These are phyloP conservation scores for Nymphalis io DNA, from an alignment of 1,140 invertebrate species.

Conservation along the genomic window DNA sequence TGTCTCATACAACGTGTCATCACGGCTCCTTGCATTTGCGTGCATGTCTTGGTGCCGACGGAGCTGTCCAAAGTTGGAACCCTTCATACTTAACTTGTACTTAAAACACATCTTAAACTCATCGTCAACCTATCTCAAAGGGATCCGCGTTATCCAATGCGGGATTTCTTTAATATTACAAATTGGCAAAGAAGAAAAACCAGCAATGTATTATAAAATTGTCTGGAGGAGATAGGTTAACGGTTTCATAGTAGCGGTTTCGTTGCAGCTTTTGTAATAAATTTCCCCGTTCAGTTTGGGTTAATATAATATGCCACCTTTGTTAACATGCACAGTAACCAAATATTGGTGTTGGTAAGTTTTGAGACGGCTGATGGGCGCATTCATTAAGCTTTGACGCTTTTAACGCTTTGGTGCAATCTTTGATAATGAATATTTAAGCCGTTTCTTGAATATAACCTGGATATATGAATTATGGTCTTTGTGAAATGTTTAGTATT, in stretches of 20 bases:
- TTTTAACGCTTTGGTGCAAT: conserved; percentile 13
- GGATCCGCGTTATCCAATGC: conserved; percentile 25
- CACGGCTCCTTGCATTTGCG: conserved; percentile 40
- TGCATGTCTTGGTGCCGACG: conserved; percentile 40
- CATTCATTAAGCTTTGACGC: conserved; percentile 42
- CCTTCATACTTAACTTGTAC: conserved; percentile 52
- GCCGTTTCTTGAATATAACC: not conserved
- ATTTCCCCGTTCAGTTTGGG: conserved; percentile 58
- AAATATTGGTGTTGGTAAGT: conserved; percentile 50
- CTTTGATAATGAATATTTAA: conserved; percentile 4
- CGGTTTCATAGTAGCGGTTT: conserved; percentile 23
- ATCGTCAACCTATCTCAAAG: conserved; percentile 22
- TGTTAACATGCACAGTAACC: conserved; percentile 57
- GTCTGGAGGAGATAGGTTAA: not conserved
- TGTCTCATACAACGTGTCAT: conserved; percentile 45
- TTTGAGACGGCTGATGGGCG: conserved; percentile 36
- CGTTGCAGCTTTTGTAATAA: conserved; percentile 55
- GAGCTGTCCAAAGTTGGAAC: conserved; percentile 55
- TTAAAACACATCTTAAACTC: conserved; percentile 22
- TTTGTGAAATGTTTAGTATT: not conserved
- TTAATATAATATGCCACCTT: conserved; percentile 64
- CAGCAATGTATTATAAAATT: conserved; percentile 25
- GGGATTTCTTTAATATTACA: conserved; percentile 10
- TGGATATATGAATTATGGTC: conserved; percentile 10
- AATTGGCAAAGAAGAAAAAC: not conserved